Evolutionary conservation across 2,888 invertebrate genomes (phyloP), one percentile per base, ranked within the genome.

Genomic region (Chironomus tentans): DNA sequence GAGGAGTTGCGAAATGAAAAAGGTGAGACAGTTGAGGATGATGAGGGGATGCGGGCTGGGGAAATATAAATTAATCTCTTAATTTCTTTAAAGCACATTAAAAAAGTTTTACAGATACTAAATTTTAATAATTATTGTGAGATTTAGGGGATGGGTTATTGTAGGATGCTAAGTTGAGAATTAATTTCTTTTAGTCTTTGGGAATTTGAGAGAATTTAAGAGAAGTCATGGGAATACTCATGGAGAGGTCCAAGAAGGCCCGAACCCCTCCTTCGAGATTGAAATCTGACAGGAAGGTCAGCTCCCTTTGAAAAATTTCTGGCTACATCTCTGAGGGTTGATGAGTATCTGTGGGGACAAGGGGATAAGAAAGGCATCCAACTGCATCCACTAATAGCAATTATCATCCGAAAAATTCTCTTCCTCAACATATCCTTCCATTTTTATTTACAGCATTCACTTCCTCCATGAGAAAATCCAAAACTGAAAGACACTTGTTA

Each of bases 41-140:
- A 56, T 18, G 15, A 38, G 10, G 38, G 38, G 4, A 38, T 38
- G 38, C 10, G 38, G 38, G 38, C 10, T 10, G 7, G 38, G 38
- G 38, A 24, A 70, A 70, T 50, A 70, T 70, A 50, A 70, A 50
- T n/a, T 50, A 70, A 70, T 70, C 48, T 70, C 28, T 70, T 50
- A 70, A 50, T 70, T 70, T 56, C 56, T 70, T 70, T 47, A 70
- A 48, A 46, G 56, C 56, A 18, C 15, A 56, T 21, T 13, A 65
- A 22, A 24, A 65, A 65, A 65, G 12, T 12, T 65, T 24, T 65
- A 15, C 24, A 65, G n/a, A 15, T 56, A 15, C 56, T 18, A n/a
- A 56, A 15, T 56, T 56, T n/a, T 15, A 56, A 56, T 18, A 56
- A n/a, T 56, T 56, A 18, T 56, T 18, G 56, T 56, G 56, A 56